Evolutionary conservation across 1,140 invertebrate species (phyloP).

Genomic region (Drosophila trapezifrons): DNA sequence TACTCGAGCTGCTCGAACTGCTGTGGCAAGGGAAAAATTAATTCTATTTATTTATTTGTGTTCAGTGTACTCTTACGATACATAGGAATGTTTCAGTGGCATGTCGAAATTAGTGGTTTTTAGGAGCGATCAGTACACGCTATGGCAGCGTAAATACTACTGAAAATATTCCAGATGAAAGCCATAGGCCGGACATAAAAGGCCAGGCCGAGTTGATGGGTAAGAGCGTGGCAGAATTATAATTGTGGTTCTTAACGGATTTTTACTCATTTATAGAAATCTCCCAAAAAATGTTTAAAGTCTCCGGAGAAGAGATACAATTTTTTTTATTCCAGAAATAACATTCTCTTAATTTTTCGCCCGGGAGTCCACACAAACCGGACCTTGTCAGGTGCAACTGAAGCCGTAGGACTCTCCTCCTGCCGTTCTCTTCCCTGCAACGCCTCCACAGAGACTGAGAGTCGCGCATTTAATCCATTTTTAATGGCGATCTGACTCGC

Average conservation of each 20-base stretch:
- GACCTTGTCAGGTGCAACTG: conserved; percentile 21
- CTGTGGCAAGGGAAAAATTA: background rate
- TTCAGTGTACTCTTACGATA: background rate
- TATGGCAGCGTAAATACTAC: background rate
- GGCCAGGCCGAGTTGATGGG: background rate
- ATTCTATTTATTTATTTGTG: too few relatives aligned
- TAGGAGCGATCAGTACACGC: background rate
- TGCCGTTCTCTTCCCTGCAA: background rate
- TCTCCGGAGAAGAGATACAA: too few relatives aligned
- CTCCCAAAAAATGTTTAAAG: too few relatives aligned
- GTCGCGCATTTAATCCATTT: conserved; percentile 69
- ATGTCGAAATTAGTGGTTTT: background rate
- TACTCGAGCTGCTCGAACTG: too few relatives aligned
- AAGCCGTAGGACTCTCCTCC: conserved; percentile 9
- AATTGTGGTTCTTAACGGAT: too few relatives aligned
- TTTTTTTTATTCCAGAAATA: too few relatives aligned
- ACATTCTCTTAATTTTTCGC: too few relatives aligned
- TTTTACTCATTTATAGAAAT: too few relatives aligned
- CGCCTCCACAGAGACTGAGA: conserved; percentile 1
- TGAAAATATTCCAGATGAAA: background rate
- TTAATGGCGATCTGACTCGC: conserved; percentile 56
- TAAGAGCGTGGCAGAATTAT: too few relatives aligned
- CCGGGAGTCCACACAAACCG: too few relatives aligned
- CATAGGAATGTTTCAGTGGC: accelerated
- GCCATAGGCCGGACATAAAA: background rate